These are phyloP conservation scores for Synergus laeviventris DNA, from an alignment of 2,888 invertebrate species.

Conservation along the genomic window DNA sequence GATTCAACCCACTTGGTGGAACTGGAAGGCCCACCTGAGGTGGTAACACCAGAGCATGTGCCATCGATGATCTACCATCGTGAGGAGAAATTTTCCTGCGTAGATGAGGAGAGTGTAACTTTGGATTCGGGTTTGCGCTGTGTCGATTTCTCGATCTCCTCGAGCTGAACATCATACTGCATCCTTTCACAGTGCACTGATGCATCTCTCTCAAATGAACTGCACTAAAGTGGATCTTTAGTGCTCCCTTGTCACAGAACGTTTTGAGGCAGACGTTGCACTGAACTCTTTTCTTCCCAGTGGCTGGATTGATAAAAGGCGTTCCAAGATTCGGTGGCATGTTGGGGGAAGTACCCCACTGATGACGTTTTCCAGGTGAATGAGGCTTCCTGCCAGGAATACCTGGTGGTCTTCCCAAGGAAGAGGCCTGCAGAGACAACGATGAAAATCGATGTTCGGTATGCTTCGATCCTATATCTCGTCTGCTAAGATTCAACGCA, in stretches of 20 bases:
- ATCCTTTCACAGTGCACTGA: constrained; percentile 98
- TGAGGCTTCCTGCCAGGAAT: constrained; percentile 81
- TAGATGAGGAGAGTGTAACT: constrained; percentile 96
- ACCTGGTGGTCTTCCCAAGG: constrained; percentile 76
- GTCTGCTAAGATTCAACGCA: constrained; percentile 82
- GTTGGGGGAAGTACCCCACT: constrained; percentile 81
- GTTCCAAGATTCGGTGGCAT: constrained; percentile 90
- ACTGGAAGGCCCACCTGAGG: constrained; percentile 83
- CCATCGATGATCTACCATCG: constrained; percentile 92
- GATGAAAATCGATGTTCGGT: constrained; percentile 55
- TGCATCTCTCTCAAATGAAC: constrained; percentile 99
- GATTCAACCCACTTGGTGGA: constrained; percentile 81
- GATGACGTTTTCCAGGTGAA: constrained; percentile 86
- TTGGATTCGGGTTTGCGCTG: constrained; percentile 98
- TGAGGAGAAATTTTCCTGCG: constrained; percentile 96
- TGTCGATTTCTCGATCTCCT: constrained; percentile 96
- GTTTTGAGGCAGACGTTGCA: constrained; percentile 99
- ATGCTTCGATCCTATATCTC: constrained; percentile 66
- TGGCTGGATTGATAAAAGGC: constrained; percentile 93
- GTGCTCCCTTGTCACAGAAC: constrained; percentile 99
- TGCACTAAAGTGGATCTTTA: constrained; percentile 99
- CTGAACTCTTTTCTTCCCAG: constrained; percentile 97
- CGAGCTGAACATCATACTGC: constrained; percentile 99
- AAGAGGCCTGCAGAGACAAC: constrained; percentile 67
- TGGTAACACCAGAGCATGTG: constrained; percentile 88